phyloP scores from a whole-genome alignment of 2,797 vertebrate genomes.

The Melanotaenia maccullochi region DNA sequence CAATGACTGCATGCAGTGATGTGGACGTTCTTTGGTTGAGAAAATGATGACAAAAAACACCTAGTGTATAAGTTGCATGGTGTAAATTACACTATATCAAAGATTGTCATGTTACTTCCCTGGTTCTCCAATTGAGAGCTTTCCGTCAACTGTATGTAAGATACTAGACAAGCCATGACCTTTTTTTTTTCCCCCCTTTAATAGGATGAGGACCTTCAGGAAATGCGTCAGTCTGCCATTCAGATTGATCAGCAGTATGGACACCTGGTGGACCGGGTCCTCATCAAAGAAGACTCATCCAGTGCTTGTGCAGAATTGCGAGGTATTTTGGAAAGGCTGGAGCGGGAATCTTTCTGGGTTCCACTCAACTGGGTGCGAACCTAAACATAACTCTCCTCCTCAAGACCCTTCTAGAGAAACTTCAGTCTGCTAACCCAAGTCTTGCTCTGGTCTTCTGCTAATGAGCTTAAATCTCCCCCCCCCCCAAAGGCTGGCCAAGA shows the following conservation, averaged over 20 bases:
- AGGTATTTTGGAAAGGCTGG: conserved; percentile 87
- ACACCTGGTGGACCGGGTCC: conserved; percentile 89
- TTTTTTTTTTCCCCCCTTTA: not conserved
- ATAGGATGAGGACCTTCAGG: conserved; percentile 93
- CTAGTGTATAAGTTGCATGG: too few relatives aligned
- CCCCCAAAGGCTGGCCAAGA: conserved; percentile 16
- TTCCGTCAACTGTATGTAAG: not conserved
- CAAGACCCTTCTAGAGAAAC: conserved; percentile 12
- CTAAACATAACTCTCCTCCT: conserved; percentile 64
- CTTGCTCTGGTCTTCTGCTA: conserved; percentile 35
- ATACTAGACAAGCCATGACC: too few relatives aligned
- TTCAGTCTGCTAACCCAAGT: conserved; percentile 6
- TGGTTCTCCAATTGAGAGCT: not conserved
- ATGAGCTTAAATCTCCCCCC: not conserved
- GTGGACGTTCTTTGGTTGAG: too few relatives aligned
- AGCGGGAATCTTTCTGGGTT: conserved; percentile 91
- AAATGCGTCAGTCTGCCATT: conserved; percentile 90
- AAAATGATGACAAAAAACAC: too few relatives aligned
- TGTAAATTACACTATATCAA: too few relatives aligned
- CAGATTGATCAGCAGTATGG: conserved; percentile 93
- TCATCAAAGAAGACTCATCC: conserved; percentile 92
- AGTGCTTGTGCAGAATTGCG: conserved; percentile 87
- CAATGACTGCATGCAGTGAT: too few relatives aligned
- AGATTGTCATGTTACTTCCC: too few relatives aligned
- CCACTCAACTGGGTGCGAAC: conserved; percentile 90